These are phyloP conservation scores for Anguilla obscura DNA, from an alignment of 2,797 vertebrate genomes.

Conservation along the genomic window DNA sequence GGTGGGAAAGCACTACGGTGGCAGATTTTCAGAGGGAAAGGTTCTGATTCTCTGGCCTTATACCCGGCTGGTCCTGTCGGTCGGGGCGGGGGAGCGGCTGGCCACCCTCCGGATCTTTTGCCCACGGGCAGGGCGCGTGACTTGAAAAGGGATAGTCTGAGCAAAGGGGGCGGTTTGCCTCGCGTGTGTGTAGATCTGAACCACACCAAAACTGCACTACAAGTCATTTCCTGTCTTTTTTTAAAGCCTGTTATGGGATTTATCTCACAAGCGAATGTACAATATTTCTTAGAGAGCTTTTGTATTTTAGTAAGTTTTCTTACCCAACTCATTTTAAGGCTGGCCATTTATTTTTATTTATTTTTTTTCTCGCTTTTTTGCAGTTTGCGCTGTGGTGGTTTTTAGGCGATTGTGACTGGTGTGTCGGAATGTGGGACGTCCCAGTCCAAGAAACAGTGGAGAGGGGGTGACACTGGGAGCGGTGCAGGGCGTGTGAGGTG, in stretches of 20 bases:
- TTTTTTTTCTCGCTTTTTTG: not conserved
- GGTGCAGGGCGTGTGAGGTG: not conserved
- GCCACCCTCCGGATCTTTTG: not conserved
- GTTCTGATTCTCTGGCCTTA: not conserved
- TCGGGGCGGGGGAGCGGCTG: not conserved
- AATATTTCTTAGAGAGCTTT: not conserved
- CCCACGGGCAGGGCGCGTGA: not conserved
- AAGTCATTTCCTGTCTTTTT: not conserved
- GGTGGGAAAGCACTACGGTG: not conserved
- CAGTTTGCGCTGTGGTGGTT: not conserved
- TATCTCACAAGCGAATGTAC: not conserved
- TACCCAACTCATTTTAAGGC: not conserved
- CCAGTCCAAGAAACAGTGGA: not conserved
- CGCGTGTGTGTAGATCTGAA: not conserved
- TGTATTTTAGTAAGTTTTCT: not conserved
- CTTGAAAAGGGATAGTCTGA: not conserved
- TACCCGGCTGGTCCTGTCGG: not conserved
- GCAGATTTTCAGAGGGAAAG: not conserved
- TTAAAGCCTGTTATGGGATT: not conserved
- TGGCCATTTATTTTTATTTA: not conserved
- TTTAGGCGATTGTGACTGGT: not conserved
- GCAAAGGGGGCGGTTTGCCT: not conserved
- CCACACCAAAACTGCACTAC: conserved; percentile 9
- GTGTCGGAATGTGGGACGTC: not conserved
- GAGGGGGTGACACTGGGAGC: not conserved